Conservation (phyloP, 2,113 vertebrate species). For the Chloroceryle aenea region DNA sequence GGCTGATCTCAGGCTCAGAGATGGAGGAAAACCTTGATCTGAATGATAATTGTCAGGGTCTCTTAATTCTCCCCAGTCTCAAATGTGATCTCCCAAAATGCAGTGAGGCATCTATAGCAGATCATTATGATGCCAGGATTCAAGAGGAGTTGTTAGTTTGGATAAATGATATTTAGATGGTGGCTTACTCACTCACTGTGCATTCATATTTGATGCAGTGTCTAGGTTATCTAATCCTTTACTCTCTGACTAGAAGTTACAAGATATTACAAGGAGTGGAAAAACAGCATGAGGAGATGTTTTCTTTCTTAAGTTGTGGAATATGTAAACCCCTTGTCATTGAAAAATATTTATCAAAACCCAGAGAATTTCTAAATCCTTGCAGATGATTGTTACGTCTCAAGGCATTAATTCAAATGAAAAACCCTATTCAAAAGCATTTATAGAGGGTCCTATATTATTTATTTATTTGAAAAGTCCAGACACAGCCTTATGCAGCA, state of each 20-base stretch:
- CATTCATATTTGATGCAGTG: background rate
- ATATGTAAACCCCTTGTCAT: background rate
- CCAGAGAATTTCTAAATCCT: background rate
- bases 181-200: background rate
- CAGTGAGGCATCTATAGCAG: background rate
- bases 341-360: background rate
- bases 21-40: background rate
- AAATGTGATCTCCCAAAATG: background rate
- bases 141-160: background rate
- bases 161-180: background rate
- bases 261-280: background rate
- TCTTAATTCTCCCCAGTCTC: background rate
- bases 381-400: background rate
- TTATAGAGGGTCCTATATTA: background rate
- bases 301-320: background rate
- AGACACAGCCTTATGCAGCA: fast-evolving
- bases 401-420: background rate
- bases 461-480: background rate
- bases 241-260: background rate
- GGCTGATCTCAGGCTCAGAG: background rate
- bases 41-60: background rate
- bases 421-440: background rate
- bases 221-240: background rate
- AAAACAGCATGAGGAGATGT: background rate
- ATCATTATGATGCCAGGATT: fast-evolving